phyloP scores from a whole-genome alignment of 2,113 vertebrate genomes.

The Peromyscus leucopus region DNA sequence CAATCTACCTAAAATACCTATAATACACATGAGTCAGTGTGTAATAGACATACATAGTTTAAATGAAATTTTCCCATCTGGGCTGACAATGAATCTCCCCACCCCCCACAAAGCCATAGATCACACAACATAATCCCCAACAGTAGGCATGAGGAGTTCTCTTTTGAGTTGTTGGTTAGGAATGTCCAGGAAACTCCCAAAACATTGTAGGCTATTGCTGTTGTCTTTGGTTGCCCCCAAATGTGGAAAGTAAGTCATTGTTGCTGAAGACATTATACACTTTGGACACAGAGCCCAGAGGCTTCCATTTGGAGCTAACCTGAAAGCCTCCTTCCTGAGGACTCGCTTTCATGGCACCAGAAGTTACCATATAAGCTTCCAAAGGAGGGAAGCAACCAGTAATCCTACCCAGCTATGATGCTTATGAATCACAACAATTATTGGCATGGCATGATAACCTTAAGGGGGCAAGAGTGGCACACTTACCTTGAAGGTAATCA shows the following conservation, averaged over 20 bases:
- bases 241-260: neutral
- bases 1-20: neutral
- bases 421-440: neutral
- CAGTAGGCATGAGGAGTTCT: neutral
- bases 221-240: neutral
- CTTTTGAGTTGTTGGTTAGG: neutral
- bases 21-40: neutral
- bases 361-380: neutral
- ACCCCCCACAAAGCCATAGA: neutral
- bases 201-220: neutral
- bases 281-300: neutral
- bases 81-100: neutral
- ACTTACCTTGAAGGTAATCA: neutral
- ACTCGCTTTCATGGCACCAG: neutral
- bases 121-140: neutral
- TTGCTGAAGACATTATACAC: neutral
- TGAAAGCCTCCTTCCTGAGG: neutral
- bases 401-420: neutral
- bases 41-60: neutral
- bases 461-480: neutral
- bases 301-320: neutral
- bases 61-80: neutral
- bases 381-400: neutral
- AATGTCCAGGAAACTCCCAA: neutral
- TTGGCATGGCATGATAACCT: neutral